phyloP scores from a whole-genome alignment of 1,140 invertebrate genomes.

The Drosophila biarmipes region DNA sequence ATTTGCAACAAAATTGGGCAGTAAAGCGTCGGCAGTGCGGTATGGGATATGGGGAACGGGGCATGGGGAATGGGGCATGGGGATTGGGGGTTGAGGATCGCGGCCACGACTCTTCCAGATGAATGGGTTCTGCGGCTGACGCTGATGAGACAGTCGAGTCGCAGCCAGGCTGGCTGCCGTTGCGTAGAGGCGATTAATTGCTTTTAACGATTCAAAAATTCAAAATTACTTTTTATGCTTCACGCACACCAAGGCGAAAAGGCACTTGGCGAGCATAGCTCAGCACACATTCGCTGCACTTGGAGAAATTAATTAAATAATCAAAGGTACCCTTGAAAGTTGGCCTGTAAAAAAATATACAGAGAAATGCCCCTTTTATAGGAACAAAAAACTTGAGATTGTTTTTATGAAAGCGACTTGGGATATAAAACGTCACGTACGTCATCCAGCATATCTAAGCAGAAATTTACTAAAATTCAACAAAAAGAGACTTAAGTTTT shows the following conservation, averaged over 20 bases:
- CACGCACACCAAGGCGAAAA: constrained; percentile 49
- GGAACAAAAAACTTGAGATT: no score
- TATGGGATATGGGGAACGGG: neutral
- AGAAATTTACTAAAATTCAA: no score
- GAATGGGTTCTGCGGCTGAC: constrained; percentile 32
- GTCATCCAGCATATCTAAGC: no score
- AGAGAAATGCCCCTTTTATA: no score
- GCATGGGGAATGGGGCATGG: neutral
- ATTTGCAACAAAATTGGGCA: constrained; percentile 82
- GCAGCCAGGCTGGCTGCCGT: constrained; percentile 77
- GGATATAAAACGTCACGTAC: no score
- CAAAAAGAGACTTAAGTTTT: no score
- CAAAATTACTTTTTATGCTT: constrained; percentile 80
- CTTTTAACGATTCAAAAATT: constrained; percentile 83
- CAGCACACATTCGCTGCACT: constrained; percentile 25
- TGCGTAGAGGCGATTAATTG: constrained; percentile 81
- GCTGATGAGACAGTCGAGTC: constrained; percentile 34
- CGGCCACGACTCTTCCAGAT: constrained; percentile 38
- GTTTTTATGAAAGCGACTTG: no score
- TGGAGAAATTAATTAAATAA: neutral
- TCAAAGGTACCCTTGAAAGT: no score
- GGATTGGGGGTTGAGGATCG: constrained; percentile 17
- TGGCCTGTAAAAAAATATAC: no score
- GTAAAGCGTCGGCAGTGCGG: constrained; percentile 63
- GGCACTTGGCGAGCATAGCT: constrained; percentile 40